These are phyloP conservation scores for Nudaria mundana DNA, from an alignment of 2,888 invertebrate genomes.

Conservation along the genomic window DNA sequence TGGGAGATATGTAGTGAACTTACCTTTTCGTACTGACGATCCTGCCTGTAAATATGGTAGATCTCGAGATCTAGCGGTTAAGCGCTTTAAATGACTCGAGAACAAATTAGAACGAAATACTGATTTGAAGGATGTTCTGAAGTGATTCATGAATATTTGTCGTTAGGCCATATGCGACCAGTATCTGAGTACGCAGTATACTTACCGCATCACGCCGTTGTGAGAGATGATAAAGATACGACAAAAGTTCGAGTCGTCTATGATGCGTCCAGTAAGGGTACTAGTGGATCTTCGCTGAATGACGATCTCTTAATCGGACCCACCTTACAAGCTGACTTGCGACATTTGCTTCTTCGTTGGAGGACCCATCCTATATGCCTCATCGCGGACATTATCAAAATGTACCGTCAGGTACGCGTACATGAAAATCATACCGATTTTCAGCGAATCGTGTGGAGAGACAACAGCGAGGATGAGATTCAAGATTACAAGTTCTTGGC, in stretches of 20 bases:
- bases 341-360: neutral
- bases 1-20: neutral
- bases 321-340: neutral
- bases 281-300: neutral
- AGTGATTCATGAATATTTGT: neutral
- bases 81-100: neutral
- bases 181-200: too few species aligned
- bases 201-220: too few species aligned
- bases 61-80: neutral
- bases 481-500: neutral
- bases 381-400: neutral
- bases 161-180: too few species aligned
- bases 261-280: neutral
- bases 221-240: too few species aligned
- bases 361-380: neutral
- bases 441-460: neutral
- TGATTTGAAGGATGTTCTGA: neutral
- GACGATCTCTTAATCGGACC: neutral
- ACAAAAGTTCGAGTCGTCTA: neutral
- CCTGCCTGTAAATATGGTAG: constrained; percentile 4
- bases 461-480: neutral
- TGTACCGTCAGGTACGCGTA: neutral
- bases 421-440: neutral
- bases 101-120: neutral
- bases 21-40: neutral